These are phyloP conservation scores for Holacanthus passer DNA, from an alignment of 2,113 vertebrate genomes.

Conservation along the genomic window DNA sequence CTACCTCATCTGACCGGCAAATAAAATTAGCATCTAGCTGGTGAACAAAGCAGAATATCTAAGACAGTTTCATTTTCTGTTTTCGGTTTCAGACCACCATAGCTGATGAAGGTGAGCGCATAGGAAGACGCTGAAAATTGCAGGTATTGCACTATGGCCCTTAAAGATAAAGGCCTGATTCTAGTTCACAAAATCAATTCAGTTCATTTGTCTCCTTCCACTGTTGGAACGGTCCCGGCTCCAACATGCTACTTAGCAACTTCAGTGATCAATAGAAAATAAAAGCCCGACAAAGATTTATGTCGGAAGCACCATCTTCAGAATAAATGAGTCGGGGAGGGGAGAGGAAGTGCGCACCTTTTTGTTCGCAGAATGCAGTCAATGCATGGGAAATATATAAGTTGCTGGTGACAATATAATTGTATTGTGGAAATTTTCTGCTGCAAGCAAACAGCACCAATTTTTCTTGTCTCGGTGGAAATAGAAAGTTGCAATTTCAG, in stretches of 20 bases:
- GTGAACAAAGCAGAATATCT: not conserved
- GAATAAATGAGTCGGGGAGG: slow-evolving; percentile 60
- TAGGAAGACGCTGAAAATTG: not conserved
- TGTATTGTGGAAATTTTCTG: slow-evolving; percentile 41
- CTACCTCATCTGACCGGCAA: not conserved
- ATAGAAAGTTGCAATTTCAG: slow-evolving; percentile 64
- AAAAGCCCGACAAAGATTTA: slow-evolving; percentile 71
- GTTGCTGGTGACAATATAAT: slow-evolving; percentile 66
- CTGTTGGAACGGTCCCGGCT: slow-evolving; percentile 36
- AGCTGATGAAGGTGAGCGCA: not conserved
- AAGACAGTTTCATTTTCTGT: too few relatives aligned
- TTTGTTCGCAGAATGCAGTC: slow-evolving; percentile 27
- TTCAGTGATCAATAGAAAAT: slow-evolving; percentile 73
- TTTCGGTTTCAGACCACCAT: not conserved
- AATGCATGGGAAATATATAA: slow-evolving; percentile 49
- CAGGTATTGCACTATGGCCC: not conserved
- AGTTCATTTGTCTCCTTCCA: slow-evolving; percentile 54
- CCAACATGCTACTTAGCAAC: slow-evolving; percentile 62
- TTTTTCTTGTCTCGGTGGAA: slow-evolving; percentile 58
- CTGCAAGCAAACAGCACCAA: slow-evolving; percentile 17
- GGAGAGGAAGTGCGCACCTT: slow-evolving; percentile 18
- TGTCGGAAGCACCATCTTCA: slow-evolving; percentile 38
- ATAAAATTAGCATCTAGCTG: not conserved
- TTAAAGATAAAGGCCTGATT: slow-evolving; percentile 55
- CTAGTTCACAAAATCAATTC: slow-evolving; percentile 64